Evolutionary conservation across 2,888 invertebrate genomes (phyloP), one percentile per base, ranked within the genome.

Genomic region (Panzeria rudis): DNA sequence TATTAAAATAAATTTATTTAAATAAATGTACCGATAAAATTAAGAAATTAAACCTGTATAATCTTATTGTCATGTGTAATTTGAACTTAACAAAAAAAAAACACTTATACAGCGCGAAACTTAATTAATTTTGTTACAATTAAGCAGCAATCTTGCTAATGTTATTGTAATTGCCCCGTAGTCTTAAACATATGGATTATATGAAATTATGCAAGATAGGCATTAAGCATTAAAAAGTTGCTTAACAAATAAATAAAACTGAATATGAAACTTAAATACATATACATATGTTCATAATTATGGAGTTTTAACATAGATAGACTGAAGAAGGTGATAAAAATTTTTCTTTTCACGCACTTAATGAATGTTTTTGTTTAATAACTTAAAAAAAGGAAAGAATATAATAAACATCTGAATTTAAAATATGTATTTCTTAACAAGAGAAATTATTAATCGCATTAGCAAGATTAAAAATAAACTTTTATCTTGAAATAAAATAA

Each of bases 201-300:
- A 50, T 69, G 20, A 41, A 54, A 41, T 69, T 69, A 13, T 54
- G 54, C 56, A 44, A 56, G 17, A 23, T 4, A 71, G 41, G 71
- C 71, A 41, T 54, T 38, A 54, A 23, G 25, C 25, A 38, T 17
- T n/a, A 41, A 29, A 3, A 17, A 71, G 7, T 17, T 25, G 17
- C n/a, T 11, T 35, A 11, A 38, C 11, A 11, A 38, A 13, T 38
- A 11, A 11, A 38, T 38, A 38, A 13, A 13, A 38, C 5, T 29
- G 2, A 5, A 5, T 3, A 38, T 9, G 38, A 9, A 38, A 13
- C 38, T 29, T 29, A 29, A 29, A 29, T 29, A 29, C 29, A 29
- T 29, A n/a, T n/a, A n/a, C n/a, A n/a, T n/a, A n/a, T n/a, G n/a
- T n/a, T n/a, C n/a, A n/a, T n/a, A n/a, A n/a, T n/a, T n/a, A n/a